Evolutionary conservation across 2,797 vertebrate species (phyloP).

Genomic region (Anguilla megastoma): DNA sequence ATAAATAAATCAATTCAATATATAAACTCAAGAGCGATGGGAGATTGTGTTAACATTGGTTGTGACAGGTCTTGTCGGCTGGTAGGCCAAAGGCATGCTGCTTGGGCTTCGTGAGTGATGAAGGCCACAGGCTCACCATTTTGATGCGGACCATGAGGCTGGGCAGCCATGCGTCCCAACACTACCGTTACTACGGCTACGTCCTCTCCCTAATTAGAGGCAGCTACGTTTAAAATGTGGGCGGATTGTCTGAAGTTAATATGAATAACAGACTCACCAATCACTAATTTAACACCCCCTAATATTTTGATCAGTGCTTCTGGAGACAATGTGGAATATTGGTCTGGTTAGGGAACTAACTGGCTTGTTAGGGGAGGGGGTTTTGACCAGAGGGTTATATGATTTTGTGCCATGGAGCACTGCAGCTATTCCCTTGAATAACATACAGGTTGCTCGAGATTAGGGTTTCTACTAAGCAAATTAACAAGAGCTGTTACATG

Average conservation of each 20-base stretch:
- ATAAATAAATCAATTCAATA: conserved; percentile 49
- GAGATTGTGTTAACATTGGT: conserved; percentile 57
- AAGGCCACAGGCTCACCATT: conserved; percentile 63
- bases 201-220: not conserved
- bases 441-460: not conserved
- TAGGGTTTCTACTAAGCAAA: not conserved
- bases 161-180: conserved; percentile 14
- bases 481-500: not conserved
- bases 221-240: not conserved
- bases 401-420: not conserved
- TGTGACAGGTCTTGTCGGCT: conserved; percentile 58
- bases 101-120: conserved; percentile 27
- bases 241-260: conserved; percentile 4
- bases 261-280: not conserved
- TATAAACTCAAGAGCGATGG: conserved; percentile 69
- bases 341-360: not conserved
- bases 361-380: not conserved
- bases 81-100: conserved; percentile 51
- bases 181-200: not conserved
- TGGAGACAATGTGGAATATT: not conserved
- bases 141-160: conserved; percentile 56
- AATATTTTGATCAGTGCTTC: not conserved
- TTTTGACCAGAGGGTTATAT: not conserved
- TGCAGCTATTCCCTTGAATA: not conserved
- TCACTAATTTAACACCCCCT: conserved; percentile 14